Conservation (phyloP, 2,888 invertebrate species). For the Caenorhabditis sinica region DNA sequence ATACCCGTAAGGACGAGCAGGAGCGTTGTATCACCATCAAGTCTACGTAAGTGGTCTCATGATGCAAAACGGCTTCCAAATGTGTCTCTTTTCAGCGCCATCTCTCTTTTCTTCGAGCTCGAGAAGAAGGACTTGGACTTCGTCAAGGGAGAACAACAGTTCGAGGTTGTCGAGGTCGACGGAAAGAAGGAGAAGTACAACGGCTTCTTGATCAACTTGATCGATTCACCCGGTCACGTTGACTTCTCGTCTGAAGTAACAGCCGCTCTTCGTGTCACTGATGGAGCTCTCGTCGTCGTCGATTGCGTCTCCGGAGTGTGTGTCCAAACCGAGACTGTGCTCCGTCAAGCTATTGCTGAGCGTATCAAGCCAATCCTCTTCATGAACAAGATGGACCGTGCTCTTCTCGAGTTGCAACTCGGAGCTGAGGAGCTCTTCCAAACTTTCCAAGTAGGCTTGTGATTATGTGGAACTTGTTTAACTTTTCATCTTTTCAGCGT, state of each 20-base stretch:
- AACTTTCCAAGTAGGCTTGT: conserved; percentile 87
- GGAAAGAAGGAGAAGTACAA: conserved; percentile 89
- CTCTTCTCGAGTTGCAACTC: conserved; percentile 95
- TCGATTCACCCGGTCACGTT: conserved; percentile 99
- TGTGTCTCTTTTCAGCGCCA: conserved; percentile 89
- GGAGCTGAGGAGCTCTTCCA: conserved; percentile 98
- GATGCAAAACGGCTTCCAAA: neutral
- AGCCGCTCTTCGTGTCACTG: conserved; percentile 99
- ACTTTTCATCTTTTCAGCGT: conserved; percentile 87
- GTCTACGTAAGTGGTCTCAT: conserved; percentile 93
- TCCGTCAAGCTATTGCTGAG: conserved; percentile 99
- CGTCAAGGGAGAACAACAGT: conserved; percentile 87
- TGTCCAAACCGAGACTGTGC: conserved; percentile 99
- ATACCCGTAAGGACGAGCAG: conserved; percentile 99
- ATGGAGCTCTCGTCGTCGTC: conserved; percentile 99
- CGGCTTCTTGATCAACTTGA: conserved; percentile 99
- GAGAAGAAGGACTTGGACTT: conserved; percentile 95
- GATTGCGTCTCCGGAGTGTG: conserved; percentile 99
- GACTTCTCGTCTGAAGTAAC: conserved; percentile 98
- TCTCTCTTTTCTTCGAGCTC: conserved; percentile 99
- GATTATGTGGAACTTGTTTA: neutral
- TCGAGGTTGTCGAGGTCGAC: conserved; percentile 73
- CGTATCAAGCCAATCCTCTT: conserved; percentile 99
- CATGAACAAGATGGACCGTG: conserved; percentile 99
- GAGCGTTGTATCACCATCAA: conserved; percentile 99